These are phyloP conservation scores for Rhadina sibilatrix DNA, from an alignment of 2,113 vertebrate species.

Conservation along the genomic window DNA sequence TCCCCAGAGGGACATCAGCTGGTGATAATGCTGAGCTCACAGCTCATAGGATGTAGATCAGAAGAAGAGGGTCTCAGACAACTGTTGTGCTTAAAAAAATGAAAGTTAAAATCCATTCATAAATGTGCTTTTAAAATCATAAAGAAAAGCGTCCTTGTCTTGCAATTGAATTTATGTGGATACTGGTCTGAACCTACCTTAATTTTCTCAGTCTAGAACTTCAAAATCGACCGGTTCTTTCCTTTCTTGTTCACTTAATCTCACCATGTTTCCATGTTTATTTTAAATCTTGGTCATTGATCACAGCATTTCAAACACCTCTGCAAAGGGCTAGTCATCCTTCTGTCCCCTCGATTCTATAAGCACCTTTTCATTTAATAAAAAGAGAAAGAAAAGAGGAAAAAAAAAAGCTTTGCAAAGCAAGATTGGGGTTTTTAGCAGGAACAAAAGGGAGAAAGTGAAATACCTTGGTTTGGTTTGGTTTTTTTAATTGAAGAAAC, in stretches of 20 bases:
- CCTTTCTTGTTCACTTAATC: not conserved
- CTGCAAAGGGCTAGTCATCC: not conserved
- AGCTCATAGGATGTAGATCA: not conserved
- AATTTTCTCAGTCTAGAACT: not conserved
- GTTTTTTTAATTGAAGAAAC: not conserved
- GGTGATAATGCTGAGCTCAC: not conserved
- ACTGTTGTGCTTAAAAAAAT: not conserved
- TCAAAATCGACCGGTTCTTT: not conserved
- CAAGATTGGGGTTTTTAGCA: not conserved
- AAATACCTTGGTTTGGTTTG: not conserved
- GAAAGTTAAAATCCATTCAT: not conserved
- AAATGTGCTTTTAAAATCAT: not conserved
- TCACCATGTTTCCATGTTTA: not conserved
- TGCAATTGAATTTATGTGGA: not conserved
- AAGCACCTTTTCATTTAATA: not conserved
- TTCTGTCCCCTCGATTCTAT: not conserved
- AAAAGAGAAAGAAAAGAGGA: not conserved
- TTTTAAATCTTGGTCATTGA: constrained; percentile 20
- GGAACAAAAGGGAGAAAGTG: not conserved
- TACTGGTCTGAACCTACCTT: not conserved
- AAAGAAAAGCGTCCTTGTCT: not conserved
- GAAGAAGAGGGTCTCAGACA: not conserved
- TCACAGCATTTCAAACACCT: constrained; percentile 15
- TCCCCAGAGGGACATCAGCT: not conserved
- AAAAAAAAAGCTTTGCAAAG: not conserved